A percentile compares a stretch with the other conserved stretches of the same genome.
Evolutionary conservation across 2,113 vertebrate genomes (phyloP).

Genomic region (Mugil cephalus): DNA sequence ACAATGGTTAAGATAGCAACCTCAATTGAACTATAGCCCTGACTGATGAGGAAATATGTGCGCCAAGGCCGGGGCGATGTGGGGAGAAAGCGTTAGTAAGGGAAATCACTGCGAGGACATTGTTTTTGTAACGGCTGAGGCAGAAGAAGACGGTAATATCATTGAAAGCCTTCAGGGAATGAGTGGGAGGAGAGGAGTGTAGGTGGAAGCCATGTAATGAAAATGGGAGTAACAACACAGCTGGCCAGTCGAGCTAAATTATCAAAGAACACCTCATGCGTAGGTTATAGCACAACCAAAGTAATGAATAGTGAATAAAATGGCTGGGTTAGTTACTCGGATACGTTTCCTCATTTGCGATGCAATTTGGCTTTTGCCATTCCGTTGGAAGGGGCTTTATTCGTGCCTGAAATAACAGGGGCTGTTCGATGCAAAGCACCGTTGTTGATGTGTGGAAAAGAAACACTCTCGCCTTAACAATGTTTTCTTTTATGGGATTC

Average conservation of each 20-base stretch:
- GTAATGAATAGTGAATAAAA: slow-evolving; percentile 49
- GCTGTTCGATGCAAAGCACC: neutral
- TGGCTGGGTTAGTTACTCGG: slow-evolving; percentile 8
- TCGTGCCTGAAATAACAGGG: neutral
- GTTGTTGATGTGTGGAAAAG: neutral
- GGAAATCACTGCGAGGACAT: slow-evolving; percentile 42
- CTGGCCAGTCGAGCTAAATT: slow-evolving; percentile 60
- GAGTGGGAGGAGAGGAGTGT: slow-evolving; percentile 50
- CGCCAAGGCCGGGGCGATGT: neutral
- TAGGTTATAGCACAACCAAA: slow-evolving; percentile 35
- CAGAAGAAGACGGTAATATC: slow-evolving; percentile 63
- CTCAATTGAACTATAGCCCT: slow-evolving; percentile 17
- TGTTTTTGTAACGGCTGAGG: slow-evolving; percentile 40
- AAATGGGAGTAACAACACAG: slow-evolving; percentile 74
- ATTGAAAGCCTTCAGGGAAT: slow-evolving; percentile 43
- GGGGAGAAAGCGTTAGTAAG: slow-evolving; percentile 8
- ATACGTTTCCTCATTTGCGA: neutral
- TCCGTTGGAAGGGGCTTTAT: neutral
- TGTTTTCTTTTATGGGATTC: too few species aligned
- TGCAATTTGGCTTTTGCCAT: neutral
- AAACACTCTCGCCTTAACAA: neutral
- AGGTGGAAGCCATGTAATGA: slow-evolving; percentile 69
- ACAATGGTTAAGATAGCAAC: slow-evolving; percentile 3
- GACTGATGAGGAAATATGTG: slow-evolving; percentile 40
- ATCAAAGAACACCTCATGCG: slow-evolving; percentile 50